Base-by-base conservation (phyloP, 1,140 invertebrate genomes). In the Pachypeltis micranthus region DNA sequence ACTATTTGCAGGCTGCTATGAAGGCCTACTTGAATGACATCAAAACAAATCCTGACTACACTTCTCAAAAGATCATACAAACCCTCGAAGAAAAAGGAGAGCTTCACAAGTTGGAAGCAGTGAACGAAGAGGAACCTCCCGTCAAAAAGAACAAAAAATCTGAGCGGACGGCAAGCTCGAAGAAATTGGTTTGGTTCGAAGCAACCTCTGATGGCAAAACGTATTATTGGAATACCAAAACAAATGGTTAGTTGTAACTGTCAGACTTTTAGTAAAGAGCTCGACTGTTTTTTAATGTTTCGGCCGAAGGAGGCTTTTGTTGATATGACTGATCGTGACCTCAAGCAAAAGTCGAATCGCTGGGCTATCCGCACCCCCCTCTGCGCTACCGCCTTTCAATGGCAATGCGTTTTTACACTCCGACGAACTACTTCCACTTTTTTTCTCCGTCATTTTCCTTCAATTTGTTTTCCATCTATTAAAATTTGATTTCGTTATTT, bases 221-320 rank as follows among this genome's bases (percentile, higher is more conserved):
- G 7, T 91, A 91, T 72, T 92, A 89, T 68, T 91, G 87, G 85
- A 84, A 91, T 72, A 81, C 81, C 23, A 78, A 83, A 66, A 89
- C 86, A n/a, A 84, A 85, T 77, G 87, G 88, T 86, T 74, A 59
- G 31, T 39, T n/a, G n/a, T n/a, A n/a, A n/a, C n/a, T n/a, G n/a
- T n/a, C n/a, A n/a, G n/a, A n/a, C n/a, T n/a, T n/a, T n/a, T n/a
- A n/a, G n/a, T n/a, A n/a, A n/a, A n/a, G n/a, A n/a, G n/a, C n/a
- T n/a, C n/a, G n/a, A n/a, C n/a, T n/a, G n/a, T n/a, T n/a, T n/a
- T n/a, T n/a, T n/a, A n/a, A n/a, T n/a, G n/a, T n/a, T n/a, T n/a
- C n/a, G n/a, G n/a, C n/a, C n/a, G n/a, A n/a, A n/a, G n/a, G n/a
- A n/a, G n/a, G n/a, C n/a, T n/a, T n/a, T n/a, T n/a, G n/a, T n/a